Base-by-base conservation (phyloP, 2,113 vertebrate species). In the Chroicocephalus ridibundus region DNA sequence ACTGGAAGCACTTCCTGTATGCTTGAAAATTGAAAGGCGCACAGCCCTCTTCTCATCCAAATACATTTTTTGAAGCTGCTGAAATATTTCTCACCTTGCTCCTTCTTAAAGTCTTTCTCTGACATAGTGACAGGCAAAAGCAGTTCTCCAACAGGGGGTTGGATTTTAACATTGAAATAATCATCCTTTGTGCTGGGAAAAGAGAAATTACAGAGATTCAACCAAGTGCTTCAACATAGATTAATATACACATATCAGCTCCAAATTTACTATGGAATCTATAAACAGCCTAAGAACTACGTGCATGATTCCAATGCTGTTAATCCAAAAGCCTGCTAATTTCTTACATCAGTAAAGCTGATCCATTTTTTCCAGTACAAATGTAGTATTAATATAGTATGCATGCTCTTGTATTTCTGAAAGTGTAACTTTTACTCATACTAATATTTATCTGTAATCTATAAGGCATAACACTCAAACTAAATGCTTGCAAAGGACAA, bases 111-210 rank as follows among this genome's bases (percentile, higher is more conserved):
- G 96, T 99, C 99, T 64, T 98, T 98, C 88, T 99, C 98, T 27
- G 98, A 98, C 98, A 99, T 99, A 93, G 97, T 98, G 77, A 98
- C 98, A 88, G 99, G 99, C 96, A 99, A 98, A 47, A 99, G 96
- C 27, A 99, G 98, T 76, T 99, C 99, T 96, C 99, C 99, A 86
- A 99, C 98, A 52, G 98, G 98, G 18, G 99, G 99, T 15, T 99
- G 99, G 96, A 99, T 98, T 82, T 87, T 99, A 95, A 99, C 99
- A 88, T 18, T 98, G 97, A 99, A 99, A 94, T 97, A 95, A 96
- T 99, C 98, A 69, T 99, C 98, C 94, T 99, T 99, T 81, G 99
- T 99, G 97, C 99, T 99, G 96, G 47, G 78, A 78, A 93, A 96
- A 68, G 51, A 96, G 89, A 95, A 96, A 85, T 87, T 71, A 94